Evolutionary conservation across 2,113 vertebrate species (phyloP), one percentile per base, ranked within the genome.

Genomic region (Seriola dumerili): DNA sequence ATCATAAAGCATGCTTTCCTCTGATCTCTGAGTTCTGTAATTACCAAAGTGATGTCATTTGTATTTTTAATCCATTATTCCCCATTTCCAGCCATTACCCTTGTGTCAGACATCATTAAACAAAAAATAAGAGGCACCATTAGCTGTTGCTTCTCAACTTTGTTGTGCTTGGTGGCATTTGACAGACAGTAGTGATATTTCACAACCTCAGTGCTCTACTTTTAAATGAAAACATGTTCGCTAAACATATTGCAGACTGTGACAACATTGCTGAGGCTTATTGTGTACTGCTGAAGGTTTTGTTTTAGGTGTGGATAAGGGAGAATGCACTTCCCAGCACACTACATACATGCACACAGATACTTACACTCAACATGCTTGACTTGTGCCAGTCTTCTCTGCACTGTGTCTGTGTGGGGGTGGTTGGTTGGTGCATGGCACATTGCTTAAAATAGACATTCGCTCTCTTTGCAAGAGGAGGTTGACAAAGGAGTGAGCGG

Each of bases 371-470:
- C 81, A 81, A 80, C 81, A 81, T 76, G 85, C 77, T 82, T 84
- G 86, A 89, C 77, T 88, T 91, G 80, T 93, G 91, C 85, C 91
- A 88, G 90, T 94, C 85, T 93, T 86, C 77, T 85, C 65, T 78
- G 69, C 34, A 36, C 85, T 86, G 83, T 79, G 87, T 88, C 83
- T 91, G 89, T 87, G 92, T 89, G 93, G 91, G 92, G 93, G 94
- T 83, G 93, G 93, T 50, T 92, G 91, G 90, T 90, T 92, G 91
- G 90, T 90, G 92, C 90, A 87, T 92, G 87, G 90, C 91, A 92
- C 88, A 81, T 85, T 34, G 86, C 94, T 93, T 94, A 93, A 96
- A 95, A 95, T 95, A 95, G 93, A 95, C 91, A 88, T 94, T 94
- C 77, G 77, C 89, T 94, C 84, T 84, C 84, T 92, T 91, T 89